Evolutionary conservation across 2,797 vertebrate genomes (phyloP).

Genomic region (Pogonophryne albipinna): DNA sequence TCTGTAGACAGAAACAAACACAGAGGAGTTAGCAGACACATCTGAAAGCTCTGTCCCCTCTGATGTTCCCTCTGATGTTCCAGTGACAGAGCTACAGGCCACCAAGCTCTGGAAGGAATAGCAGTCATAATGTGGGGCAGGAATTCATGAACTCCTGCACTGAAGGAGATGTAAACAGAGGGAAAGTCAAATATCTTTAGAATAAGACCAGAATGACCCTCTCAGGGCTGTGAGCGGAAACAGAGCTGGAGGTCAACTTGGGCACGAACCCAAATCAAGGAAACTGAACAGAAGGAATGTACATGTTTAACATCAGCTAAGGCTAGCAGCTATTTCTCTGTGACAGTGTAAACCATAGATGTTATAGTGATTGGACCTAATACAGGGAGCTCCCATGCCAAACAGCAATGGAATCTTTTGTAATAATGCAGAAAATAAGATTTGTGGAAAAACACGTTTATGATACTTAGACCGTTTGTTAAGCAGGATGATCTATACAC

Average conservation of each 20-base stretch:
- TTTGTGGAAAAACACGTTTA: too few species aligned
- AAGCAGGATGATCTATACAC: too few species aligned
- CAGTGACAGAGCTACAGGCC: background rate
- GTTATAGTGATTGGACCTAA: too few species aligned
- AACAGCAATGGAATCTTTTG: too few species aligned
- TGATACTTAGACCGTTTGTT: too few species aligned
- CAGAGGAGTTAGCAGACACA: background rate
- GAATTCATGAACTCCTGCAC: background rate
- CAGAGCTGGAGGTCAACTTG: background rate
- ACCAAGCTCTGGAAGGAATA: background rate
- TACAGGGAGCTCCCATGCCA: too few species aligned
- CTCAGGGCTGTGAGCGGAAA: background rate
- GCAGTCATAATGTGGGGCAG: background rate
- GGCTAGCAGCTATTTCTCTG: background rate
- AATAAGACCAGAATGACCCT: background rate
- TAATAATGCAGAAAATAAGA: too few species aligned
- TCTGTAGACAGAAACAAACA: slow-evolving; percentile 71
- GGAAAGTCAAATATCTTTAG: background rate
- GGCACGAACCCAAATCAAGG: background rate
- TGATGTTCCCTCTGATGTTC: too few species aligned
- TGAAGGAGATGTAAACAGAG: background rate
- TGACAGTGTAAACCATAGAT: background rate
- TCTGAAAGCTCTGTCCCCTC: background rate
- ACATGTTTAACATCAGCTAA: background rate
- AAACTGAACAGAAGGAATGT: background rate